These are phyloP conservation scores for Polyergus mexicanus DNA, from an alignment of 1,140 invertebrate species.

Conservation along the genomic window DNA sequence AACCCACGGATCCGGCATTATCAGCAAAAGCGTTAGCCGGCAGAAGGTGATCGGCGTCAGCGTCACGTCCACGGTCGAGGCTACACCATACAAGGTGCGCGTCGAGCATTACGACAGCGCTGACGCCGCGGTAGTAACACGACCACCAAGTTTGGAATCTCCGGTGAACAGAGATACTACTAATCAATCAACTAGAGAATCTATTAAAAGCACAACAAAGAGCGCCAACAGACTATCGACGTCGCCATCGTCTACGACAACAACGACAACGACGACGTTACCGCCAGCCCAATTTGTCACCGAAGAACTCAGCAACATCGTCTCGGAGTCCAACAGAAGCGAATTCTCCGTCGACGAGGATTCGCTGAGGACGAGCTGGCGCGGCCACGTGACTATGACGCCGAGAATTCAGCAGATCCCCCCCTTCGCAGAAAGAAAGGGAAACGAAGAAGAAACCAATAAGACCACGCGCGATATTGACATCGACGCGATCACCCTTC, in stretches of 20 bases:
- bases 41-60: slow-evolving; percentile 85
- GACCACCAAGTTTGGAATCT: slow-evolving; percentile 47
- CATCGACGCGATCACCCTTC: slow-evolving; percentile 63
- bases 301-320: slow-evolving; percentile 86
- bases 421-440: background rate
- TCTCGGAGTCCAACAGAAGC: slow-evolving; percentile 87
- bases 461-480: background rate
- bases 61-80: slow-evolving; percentile 84
- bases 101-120: slow-evolving; percentile 82
- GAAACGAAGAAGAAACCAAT: background rate
- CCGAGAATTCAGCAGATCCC: slow-evolving; percentile 49
- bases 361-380: slow-evolving; percentile 84
- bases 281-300: slow-evolving; percentile 81
- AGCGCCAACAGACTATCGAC: background rate
- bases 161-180: background rate
- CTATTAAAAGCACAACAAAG: slow-evolving; percentile 35
- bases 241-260: slow-evolving; percentile 16
- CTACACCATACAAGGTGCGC: slow-evolving; percentile 84
- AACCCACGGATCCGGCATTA: background rate
- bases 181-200: slow-evolving; percentile 4
- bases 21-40: slow-evolving; percentile 60
- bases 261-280: slow-evolving; percentile 59
- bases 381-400: slow-evolving; percentile 75
- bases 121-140: slow-evolving; percentile 35
- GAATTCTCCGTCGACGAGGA: slow-evolving; percentile 88